A percentile compares a stretch with the other conserved stretches of the same genome.
These are phyloP conservation scores for Chrosomus eos DNA, from an alignment of 2,797 vertebrate genomes.

Conservation along the genomic window DNA sequence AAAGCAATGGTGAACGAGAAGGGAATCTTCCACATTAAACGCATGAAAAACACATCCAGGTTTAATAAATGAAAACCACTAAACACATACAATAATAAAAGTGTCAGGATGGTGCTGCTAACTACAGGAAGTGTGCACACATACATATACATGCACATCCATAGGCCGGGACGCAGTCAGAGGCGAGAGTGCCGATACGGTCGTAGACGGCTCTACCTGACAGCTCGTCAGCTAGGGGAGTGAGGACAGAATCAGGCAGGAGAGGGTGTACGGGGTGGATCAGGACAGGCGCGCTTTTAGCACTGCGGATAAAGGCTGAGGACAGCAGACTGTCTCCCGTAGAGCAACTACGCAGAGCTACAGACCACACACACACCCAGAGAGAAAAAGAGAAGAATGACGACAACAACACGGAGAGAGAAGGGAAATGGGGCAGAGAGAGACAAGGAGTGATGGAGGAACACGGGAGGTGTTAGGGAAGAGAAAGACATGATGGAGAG, in stretches of 20 bases:
- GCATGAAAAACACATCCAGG: background rate
- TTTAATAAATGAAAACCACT: conserved; percentile 6
- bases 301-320: conserved; percentile 99
- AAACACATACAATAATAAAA: background rate
- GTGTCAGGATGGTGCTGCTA: background rate
- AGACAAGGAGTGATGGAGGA: conserved; percentile 27
- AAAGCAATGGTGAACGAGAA: background rate
- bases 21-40: background rate
- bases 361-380: conserved; percentile 75
- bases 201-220: conserved; percentile 92
- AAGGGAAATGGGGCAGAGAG: conserved; percentile 29
- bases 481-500: conserved; percentile 4
- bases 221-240: conserved; percentile 99
- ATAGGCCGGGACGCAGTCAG: conserved; percentile 57
- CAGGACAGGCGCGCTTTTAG: conserved; percentile 99
- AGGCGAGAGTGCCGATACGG: conserved; percentile 66
- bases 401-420: conserved; percentile 44
- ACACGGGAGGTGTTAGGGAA: conserved; percentile 28
- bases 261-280: conserved; percentile 99
- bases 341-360: conserved; percentile 99
- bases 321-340: conserved; percentile 99
- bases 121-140: conserved; percentile 32
- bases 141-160: conserved; percentile 13
- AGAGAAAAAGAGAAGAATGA: conserved; percentile 79
- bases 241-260: conserved; percentile 96